Base-by-base conservation (phyloP, 2,113 vertebrate genomes). In the Haemorhous mexicanus region DNA sequence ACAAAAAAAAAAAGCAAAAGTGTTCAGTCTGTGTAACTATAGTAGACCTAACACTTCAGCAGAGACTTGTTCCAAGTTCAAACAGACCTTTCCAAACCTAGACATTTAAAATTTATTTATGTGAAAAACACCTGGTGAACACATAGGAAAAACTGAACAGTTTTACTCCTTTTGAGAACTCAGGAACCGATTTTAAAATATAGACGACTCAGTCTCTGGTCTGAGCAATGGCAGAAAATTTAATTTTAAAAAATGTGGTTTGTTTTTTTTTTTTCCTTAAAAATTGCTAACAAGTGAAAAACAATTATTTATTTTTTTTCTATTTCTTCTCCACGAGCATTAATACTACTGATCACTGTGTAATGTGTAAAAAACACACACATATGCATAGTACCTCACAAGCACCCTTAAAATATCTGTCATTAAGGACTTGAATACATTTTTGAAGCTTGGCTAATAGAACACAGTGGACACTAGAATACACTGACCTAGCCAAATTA, bases 111-210 rank as follows among this genome's bases (percentile, higher is more conserved):
- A 90, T 72, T 86, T 88, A 92, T 91, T 77, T 91, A 90, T 95
- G 76, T 82, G 44, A 92, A 93, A 86, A 94, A 72, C 92, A 96
- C 90, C 95, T 96, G 92, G 90, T 90, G 90, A 94, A 84, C 26
- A 86, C 44, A 96, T 96, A 95, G 95, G 94, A 96, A 94, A 97
- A 92, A 89, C 0, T 96, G 92, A 96, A 90, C 18, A 62, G 37
- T 62, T 82, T 93, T 92, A 79, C 91, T 90, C 80, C 64, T 72
- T 78, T 74, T 26, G 23, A 94, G 66, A 64, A 87, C 56, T 78
- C 64, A 74, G 77, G 64, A 93, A 90, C 16, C 52, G 32, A 61
- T 81, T 92, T 87, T 80, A 86, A 93, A 93, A 79, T 70, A 80
- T 6, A 61, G 83, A 89, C 75, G 41, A 75, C 18, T 85, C 16